Conservation (phyloP, 2,797 vertebrate genomes). For the Poeciliopsis presidionis region DNA sequence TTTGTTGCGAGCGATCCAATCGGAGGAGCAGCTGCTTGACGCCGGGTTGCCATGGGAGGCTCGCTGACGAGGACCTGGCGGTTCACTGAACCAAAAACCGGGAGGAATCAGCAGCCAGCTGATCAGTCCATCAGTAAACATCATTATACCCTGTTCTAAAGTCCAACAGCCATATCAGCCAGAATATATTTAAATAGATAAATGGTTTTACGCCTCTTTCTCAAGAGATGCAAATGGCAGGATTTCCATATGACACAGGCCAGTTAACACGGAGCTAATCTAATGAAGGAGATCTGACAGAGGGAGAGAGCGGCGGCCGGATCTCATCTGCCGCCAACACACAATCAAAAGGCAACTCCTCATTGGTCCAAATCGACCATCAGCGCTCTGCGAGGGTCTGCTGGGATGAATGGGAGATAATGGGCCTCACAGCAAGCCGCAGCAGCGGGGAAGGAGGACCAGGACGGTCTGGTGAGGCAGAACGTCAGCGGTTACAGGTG, state of each 20-base stretch:
- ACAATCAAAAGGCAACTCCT: constrained; percentile 10
- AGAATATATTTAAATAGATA: constrained; percentile 82
- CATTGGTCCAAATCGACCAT: not conserved
- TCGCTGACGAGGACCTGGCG: constrained; percentile 52
- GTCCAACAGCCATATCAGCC: constrained; percentile 71
- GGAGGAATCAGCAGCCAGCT: constrained; percentile 64
- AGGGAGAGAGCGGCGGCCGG: constrained; percentile 33
- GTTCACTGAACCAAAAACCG: constrained; percentile 68
- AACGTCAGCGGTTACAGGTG: not conserved
- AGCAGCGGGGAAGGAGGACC: constrained; percentile 16
- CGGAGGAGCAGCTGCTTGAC: constrained; percentile 46
- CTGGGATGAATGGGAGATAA: not conserved
- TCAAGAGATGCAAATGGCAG: constrained; percentile 78
- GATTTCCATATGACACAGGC: constrained; percentile 78
- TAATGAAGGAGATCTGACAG: constrained; percentile 65
- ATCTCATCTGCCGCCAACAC: constrained; percentile 44
- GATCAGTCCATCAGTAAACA: constrained; percentile 74
- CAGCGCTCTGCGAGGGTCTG: not conserved
- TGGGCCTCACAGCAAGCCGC: constrained; percentile 49
- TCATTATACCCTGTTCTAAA: constrained; percentile 72
- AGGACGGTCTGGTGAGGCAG: not conserved
- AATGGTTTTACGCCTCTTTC: constrained; percentile 69
- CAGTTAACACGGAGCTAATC: constrained; percentile 70
- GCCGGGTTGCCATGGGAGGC: constrained; percentile 66
- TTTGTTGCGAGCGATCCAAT: constrained; percentile 70